Conservation (phyloP, 2,888 invertebrate species). For the Aphidoletes aphidimyza region DNA sequence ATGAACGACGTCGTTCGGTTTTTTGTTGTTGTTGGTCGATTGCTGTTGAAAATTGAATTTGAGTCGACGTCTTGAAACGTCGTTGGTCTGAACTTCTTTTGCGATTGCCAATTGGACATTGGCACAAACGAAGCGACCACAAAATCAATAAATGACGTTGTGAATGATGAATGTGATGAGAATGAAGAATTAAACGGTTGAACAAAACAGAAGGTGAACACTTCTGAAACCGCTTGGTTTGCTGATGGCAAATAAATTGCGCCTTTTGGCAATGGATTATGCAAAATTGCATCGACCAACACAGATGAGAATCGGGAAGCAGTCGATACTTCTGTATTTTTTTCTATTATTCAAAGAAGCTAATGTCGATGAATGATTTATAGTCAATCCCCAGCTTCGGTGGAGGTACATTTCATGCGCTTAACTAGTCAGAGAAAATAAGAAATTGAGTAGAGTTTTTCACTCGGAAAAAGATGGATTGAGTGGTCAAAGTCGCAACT, state of each 20-base stretch:
- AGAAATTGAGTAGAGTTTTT: too few relatives aligned
- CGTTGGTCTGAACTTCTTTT: background rate
- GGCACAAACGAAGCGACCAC: background rate
- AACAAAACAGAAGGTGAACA: background rate
- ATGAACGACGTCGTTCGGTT: background rate
- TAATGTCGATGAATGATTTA: background rate
- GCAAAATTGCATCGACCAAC: background rate
- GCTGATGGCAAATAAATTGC: background rate
- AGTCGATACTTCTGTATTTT: background rate
- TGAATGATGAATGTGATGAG: conserved; percentile 31
- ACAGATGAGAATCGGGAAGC: background rate
- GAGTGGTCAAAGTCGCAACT: background rate
- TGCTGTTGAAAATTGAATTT: too few relatives aligned
- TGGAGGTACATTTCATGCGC: background rate
- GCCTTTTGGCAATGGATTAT: background rate
- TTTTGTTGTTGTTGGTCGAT: background rate
- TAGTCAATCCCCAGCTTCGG: background rate
- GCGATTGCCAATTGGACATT: background rate
- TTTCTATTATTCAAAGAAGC: background rate
- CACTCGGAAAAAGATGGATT: background rate
- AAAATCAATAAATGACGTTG: conserved; percentile 25
- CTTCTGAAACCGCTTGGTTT: background rate
- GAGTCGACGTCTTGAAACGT: background rate
- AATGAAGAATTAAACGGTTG: background rate
- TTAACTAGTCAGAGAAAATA: background rate